Evolutionary conservation across 1,140 invertebrate species (phyloP), one percentile per base, ranked within the genome.

Genomic region (Cyclina sinensis): DNA sequence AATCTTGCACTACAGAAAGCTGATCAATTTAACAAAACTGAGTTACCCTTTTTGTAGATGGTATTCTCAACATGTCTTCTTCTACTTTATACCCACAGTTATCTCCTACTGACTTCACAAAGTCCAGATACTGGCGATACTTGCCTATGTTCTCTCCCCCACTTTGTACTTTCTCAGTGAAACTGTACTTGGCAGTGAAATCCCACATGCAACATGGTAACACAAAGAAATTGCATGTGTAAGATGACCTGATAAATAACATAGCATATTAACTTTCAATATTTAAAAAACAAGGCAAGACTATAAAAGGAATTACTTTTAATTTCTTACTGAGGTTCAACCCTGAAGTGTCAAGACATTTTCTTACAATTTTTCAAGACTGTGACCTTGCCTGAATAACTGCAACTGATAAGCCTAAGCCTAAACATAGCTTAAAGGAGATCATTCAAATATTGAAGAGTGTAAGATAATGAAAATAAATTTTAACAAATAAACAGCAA

Each of bases 1-100:
- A n/a, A n/a, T n/a, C 46, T 48, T 7, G 78, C 91, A 91, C 84
- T 95, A 94, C 88, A 93, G 62, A n/a, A n/a, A n/a, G n/a, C n/a
- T 96, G 99, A 99, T 3, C 99, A 99, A 32, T 99, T 99, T 0
- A 99, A 99, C 93, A 99, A 99, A 95, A 98, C 97, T 21, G 99
- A 94, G 92, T 97, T 97, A 95, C 99, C 99, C 57, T 97, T 95
- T 78, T 97, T 91, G 99, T 99, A 32, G 99, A 99, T 0, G 99
- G 99, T 93, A 99, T 99, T 95, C 98, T 97, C 21, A 99, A 94
- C 92, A 97, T 97, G 95, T 99, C 99, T 57, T 97, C 95, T 79
- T 97, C 91, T 1, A 97, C 97, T 70, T 96, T 94, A 94, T 98
- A 99, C 9, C 98, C 98, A 96, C 97, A 98, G 0, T 96, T 93